Conservation (phyloP, 2,888 invertebrate species). For the Catonia carolina region DNA sequence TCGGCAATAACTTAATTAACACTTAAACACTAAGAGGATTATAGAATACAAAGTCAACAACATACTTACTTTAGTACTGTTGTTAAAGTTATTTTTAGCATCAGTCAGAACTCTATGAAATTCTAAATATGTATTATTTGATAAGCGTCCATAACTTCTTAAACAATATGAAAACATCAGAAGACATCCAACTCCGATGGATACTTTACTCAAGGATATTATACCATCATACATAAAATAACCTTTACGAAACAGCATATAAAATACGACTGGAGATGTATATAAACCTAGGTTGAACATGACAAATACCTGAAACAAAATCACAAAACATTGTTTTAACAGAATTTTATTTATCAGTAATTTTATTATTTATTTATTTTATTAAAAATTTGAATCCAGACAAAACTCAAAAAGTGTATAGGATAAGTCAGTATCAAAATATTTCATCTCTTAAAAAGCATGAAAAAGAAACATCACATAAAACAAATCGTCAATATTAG, state of each 20-base stretch:
- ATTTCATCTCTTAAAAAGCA: too few relatives aligned
- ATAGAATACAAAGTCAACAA: not conserved
- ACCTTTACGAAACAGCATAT: slow-evolving; percentile 61
- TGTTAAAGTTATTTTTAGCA: slow-evolving; percentile 42
- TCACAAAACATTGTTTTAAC: too few relatives aligned
- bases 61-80: slow-evolving; percentile 44
- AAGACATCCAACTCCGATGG: slow-evolving; percentile 59
- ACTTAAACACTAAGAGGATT: not conserved
- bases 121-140: slow-evolving; percentile 59
- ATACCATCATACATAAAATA: slow-evolving; percentile 53
- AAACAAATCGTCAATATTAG: too few relatives aligned
- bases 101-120: slow-evolving; percentile 57
- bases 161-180: slow-evolving; percentile 58
- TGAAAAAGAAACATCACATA: too few relatives aligned
- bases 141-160: slow-evolving; percentile 60
- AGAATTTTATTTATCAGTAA: too few relatives aligned
- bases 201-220: slow-evolving; percentile 51
- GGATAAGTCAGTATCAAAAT: too few relatives aligned
- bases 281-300: slow-evolving; percentile 65
- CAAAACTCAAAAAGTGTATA: too few relatives aligned
- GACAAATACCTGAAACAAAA: slow-evolving; percentile 50
- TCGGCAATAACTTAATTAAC: not conserved
- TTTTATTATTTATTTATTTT: too few relatives aligned
- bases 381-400: too few relatives aligned
- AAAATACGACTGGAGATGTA: slow-evolving; percentile 65